phyloP scores from a whole-genome alignment of 2,113 vertebrate species.

The Talpa occidentalis region DNA sequence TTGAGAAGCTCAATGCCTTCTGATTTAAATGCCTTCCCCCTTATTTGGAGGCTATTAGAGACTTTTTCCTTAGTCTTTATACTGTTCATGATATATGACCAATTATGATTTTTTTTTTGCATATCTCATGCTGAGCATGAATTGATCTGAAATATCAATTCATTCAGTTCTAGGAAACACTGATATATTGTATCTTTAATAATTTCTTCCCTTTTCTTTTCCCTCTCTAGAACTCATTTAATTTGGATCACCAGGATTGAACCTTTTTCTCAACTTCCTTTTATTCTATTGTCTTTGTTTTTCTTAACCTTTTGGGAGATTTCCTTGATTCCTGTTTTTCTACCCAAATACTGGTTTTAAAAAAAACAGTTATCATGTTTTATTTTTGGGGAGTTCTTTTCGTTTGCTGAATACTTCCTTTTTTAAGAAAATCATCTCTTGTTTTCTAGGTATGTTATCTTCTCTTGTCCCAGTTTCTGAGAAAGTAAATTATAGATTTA shows the following conservation, averaged over 20 bases:
- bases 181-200: background rate
- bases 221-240: background rate
- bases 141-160: background rate
- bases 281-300: background rate
- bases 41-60: background rate
- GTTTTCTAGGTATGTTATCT: background rate
- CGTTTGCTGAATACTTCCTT: background rate
- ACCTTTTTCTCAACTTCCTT: background rate
- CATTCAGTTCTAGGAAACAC: background rate
- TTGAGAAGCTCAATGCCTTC: background rate
- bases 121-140: background rate
- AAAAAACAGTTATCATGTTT: background rate
- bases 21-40: background rate
- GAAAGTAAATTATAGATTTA: slow-evolving; percentile 1
- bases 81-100: background rate
- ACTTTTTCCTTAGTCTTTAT: background rate
- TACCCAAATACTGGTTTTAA: background rate
- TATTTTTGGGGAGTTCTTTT: background rate
- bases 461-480: background rate
- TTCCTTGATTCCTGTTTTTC: background rate
- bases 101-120: background rate
- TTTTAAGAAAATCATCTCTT: background rate
- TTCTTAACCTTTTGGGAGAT: background rate
- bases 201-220: background rate
- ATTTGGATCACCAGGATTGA: background rate